phyloP scores from a whole-genome alignment of 2,888 invertebrate genomes.

The Bugulina stolonifera region DNA sequence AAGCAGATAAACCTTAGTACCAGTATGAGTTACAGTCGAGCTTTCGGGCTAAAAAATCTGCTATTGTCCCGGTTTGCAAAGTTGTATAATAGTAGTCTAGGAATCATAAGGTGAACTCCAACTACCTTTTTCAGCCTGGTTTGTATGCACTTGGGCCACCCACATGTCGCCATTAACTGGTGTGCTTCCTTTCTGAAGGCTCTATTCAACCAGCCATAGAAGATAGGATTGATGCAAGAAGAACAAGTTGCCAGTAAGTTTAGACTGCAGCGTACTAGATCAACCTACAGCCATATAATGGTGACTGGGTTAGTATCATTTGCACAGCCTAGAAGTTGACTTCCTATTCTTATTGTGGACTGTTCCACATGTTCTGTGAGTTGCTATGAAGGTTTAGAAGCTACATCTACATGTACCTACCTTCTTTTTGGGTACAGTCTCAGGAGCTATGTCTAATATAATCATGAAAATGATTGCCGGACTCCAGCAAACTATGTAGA shows the following conservation, averaged over 20 bases:
- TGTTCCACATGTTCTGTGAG: no score
- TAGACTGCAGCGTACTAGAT: slow-evolving; percentile 43
- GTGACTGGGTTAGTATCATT: no score
- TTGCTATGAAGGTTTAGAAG: no score
- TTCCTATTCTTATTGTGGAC: no score
- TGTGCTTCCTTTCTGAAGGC: slow-evolving; percentile 47
- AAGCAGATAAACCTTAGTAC: no score
- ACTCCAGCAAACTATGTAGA: slow-evolving; percentile 49
- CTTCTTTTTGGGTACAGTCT: slow-evolving; percentile 32
- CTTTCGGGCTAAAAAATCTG: no score
- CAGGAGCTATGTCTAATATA: slow-evolving; percentile 39
- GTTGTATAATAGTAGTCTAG: no score
- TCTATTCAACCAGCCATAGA: slow-evolving; percentile 52
- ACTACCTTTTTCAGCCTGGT: not conserved
- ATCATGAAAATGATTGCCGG: slow-evolving; percentile 47
- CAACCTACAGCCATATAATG: no score
- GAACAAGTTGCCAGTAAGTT: slow-evolving; percentile 50
- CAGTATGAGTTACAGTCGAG: no score
- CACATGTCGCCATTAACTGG: not conserved
- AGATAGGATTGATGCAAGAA: slow-evolving; percentile 50
- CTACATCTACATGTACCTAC: no score
- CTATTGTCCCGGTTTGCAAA: no score
- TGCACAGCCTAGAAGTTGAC: no score
- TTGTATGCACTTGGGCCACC: not conserved
- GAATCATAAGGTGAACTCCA: not conserved